phyloP scores from a whole-genome alignment of 2,888 invertebrate genomes.

The Branchipolynoe longqiensis region DNA sequence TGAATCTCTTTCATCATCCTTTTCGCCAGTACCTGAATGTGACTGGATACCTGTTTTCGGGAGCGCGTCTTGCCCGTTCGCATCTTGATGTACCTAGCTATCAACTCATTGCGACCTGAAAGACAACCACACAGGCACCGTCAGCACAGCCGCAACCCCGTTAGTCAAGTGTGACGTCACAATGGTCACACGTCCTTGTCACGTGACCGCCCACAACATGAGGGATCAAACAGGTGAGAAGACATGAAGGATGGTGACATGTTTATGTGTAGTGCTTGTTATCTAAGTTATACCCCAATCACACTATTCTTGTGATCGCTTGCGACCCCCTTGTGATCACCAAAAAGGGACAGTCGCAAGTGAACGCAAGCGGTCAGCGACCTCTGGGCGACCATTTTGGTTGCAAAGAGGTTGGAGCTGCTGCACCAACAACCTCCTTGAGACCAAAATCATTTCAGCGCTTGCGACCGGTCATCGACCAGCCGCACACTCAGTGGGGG shows the following conservation, averaged over 20 bases:
- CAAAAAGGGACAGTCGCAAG: too few species aligned
- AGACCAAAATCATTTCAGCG: too few species aligned
- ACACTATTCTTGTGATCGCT: not conserved
- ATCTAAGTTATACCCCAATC: not conserved
- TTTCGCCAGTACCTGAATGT: slow-evolving; percentile 99
- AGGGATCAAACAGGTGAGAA: not conserved
- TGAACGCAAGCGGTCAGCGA: too few species aligned
- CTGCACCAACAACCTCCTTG: too few species aligned
- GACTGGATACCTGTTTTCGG: slow-evolving; percentile 99
- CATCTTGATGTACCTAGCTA: slow-evolving; percentile 99
- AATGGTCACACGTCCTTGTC: not conserved
- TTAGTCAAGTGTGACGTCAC: slow-evolving; percentile 10
- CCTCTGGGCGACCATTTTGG: too few species aligned
- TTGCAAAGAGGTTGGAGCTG: too few species aligned
- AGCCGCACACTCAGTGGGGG: too few species aligned
- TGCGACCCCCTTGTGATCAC: too few species aligned
- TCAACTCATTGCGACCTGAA: slow-evolving; percentile 92
- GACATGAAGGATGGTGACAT: not conserved
- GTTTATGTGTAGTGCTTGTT: too few species aligned
- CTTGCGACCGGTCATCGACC: too few species aligned
- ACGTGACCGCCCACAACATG: not conserved
- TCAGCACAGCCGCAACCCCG: not conserved
- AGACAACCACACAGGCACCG: too few species aligned
- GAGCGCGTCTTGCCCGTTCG: slow-evolving; percentile 99
- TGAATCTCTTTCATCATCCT: slow-evolving; percentile 93